Evolutionary conservation across 2,888 invertebrate species (phyloP), one percentile per base, ranked within the genome.

Genomic region (Deilephila elpenor): DNA sequence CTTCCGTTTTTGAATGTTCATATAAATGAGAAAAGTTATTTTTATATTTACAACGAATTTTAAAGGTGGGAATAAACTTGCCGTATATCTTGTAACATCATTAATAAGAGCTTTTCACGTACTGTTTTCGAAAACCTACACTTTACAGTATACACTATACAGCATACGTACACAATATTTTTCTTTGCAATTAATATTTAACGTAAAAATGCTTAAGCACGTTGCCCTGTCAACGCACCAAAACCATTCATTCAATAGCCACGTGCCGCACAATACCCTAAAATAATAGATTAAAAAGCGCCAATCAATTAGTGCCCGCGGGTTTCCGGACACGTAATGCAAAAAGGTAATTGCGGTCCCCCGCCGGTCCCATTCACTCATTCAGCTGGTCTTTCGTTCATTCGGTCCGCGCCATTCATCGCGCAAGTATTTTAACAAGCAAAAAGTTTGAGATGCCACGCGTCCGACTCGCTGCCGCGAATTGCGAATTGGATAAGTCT

Each of bases 391-490:
- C n/a, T 60, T 60, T 73, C 73, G 61, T 61, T 34, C 71, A 71
- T 74, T 74, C 73, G 56, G 34, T 62, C 73, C 37, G 67, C 67
- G 74, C 74, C 76, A 76, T 77, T 78, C 78, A 76, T 75, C 71
- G 70, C 71, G 75, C 71, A 72, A 74, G 78, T 75, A 78, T 78
- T 78, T 78, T 78, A 78, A 78, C 78, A 78, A 78, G 78, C 78
- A 78, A 78, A 78, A 78, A 78, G 76, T 75, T 78, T 59, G 74
- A 73, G 75, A 64, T 61, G 74, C 62, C 75, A 73, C 74, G 74
- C 74, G 74, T 72, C 74, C 70, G 70, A 60, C 70, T 67, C 59
- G 67, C 34, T 67, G 53, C 60, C 19, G 19, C 25, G 73, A 56
- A 60, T 72, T 25, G 37, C 14, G 72, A n/a, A 53, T 64, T 32